These are phyloP conservation scores for Bugulina stolonifera DNA, from an alignment of 2,888 invertebrate genomes.

Conservation along the genomic window DNA sequence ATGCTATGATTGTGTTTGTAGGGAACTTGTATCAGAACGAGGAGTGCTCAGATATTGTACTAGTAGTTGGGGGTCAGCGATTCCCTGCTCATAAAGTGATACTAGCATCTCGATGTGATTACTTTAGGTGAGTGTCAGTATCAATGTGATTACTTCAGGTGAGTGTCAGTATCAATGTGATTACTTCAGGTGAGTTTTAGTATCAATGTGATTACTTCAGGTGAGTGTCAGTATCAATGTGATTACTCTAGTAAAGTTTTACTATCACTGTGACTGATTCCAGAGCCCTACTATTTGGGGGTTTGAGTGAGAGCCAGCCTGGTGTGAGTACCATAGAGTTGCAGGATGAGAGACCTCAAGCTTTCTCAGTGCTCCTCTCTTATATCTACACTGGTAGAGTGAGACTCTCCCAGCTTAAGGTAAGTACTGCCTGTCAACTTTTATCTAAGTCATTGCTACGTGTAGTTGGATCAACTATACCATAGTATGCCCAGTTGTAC, in stretches of 20 bases:
- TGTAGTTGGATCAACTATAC: too few species aligned
- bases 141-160: background rate
- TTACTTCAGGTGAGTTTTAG: background rate
- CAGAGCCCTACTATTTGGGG: slow-evolving; percentile 62
- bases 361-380: slow-evolving; percentile 64
- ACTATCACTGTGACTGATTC: too few species aligned
- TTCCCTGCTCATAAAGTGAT: slow-evolving; percentile 75
- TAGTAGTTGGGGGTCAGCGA: slow-evolving; percentile 69
- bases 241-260: too few species aligned
- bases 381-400: slow-evolving; percentile 88
- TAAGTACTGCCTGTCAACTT: slow-evolving; percentile 35
- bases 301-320: slow-evolving; percentile 63
- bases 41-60: slow-evolving; percentile 83
- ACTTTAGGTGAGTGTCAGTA: slow-evolving; percentile 70
- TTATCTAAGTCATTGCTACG: background rate
- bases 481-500: too few species aligned
- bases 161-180: too few species aligned
- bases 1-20: too few species aligned
- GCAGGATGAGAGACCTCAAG: slow-evolving; percentile 62
- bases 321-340: slow-evolving; percentile 70
- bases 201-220: too few species aligned
- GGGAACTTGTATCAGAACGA: slow-evolving; percentile 68
- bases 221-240: too few species aligned
- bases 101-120: slow-evolving; percentile 88
- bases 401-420: slow-evolving; percentile 60